Conservation (phyloP, 2,888 invertebrate species). For the Cybosia mesomella region DNA sequence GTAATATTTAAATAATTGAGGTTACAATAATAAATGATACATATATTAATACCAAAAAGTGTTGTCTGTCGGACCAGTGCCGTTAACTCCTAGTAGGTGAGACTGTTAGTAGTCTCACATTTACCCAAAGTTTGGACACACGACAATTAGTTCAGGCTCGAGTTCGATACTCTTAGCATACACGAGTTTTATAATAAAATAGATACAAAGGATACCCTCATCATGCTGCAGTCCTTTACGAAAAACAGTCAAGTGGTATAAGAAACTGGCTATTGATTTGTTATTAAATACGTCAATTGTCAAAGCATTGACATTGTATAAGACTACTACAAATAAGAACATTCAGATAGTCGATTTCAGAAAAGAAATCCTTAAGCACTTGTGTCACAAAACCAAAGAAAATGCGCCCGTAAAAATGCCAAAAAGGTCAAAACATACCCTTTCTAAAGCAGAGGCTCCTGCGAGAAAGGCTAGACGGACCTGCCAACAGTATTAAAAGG, state of each 20-base stretch:
- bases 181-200: no score
- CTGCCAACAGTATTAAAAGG: conserved; percentile 2
- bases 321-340: not conserved
- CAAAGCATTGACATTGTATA: not conserved
- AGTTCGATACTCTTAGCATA: no score
- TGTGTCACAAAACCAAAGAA: conserved; percentile 2
- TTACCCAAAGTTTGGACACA: no score
- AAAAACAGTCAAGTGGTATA: not conserved
- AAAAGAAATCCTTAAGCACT: not conserved
- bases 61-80: no score
- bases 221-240: not conserved
- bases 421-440: conserved; percentile 4
- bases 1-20: no score
- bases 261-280: not conserved
- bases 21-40: no score
- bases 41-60: no score
- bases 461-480: conserved; percentile 2
- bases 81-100: no score
- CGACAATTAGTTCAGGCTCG: no score
- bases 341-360: not conserved
- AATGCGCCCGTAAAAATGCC: not conserved
- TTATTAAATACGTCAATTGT: not conserved
- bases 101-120: no score
- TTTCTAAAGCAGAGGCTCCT: not conserved
- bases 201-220: no score